phyloP scores from a whole-genome alignment of 53 echinoderm and acorn worm genomes.

The Arbacia lixula region DNA sequence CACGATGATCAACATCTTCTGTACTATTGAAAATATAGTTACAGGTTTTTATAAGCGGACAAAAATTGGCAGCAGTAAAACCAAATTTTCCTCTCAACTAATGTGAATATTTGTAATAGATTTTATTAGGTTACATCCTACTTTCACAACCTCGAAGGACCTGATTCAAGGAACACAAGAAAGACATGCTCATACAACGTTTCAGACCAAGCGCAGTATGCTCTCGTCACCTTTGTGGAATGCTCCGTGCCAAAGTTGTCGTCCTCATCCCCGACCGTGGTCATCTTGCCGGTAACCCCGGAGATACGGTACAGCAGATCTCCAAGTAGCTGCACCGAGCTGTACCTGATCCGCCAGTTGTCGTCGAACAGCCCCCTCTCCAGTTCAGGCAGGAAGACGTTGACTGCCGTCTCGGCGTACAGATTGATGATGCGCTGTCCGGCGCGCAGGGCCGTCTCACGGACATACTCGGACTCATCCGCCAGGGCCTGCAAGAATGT shows the following conservation, averaged over 20 bases:
- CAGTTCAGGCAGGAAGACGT: slow-evolving; percentile 94
- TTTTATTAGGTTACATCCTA: too few species aligned
- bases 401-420: slow-evolving; percentile 94
- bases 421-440: slow-evolving; percentile 98
- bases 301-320: slow-evolving; percentile 93
- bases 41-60: too few species aligned
- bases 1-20: too few species aligned
- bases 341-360: slow-evolving; percentile 97
- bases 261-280: slow-evolving; percentile 95
- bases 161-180: too few species aligned
- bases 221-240: slow-evolving; percentile 94
- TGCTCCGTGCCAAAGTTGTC: slow-evolving; percentile 99
- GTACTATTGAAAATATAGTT: too few species aligned
- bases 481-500: slow-evolving; percentile 95
- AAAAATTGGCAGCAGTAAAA: too few species aligned
- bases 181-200: too few species aligned
- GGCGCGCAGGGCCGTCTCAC: slow-evolving; percentile 93
- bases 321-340: slow-evolving; percentile 93
- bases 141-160: too few species aligned
- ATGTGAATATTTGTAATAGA: too few species aligned
- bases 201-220: too few species aligned
- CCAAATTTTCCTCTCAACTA: too few species aligned
- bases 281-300: slow-evolving; percentile 98
- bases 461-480: slow-evolving; percentile 91
- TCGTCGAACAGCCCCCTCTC: slow-evolving; percentile 98